Percentiles rank a stretch among this genome's conserved stretches.
Conservation (phyloP, 64 coral and sea anemone species). For the Montipora sp. region DNA sequence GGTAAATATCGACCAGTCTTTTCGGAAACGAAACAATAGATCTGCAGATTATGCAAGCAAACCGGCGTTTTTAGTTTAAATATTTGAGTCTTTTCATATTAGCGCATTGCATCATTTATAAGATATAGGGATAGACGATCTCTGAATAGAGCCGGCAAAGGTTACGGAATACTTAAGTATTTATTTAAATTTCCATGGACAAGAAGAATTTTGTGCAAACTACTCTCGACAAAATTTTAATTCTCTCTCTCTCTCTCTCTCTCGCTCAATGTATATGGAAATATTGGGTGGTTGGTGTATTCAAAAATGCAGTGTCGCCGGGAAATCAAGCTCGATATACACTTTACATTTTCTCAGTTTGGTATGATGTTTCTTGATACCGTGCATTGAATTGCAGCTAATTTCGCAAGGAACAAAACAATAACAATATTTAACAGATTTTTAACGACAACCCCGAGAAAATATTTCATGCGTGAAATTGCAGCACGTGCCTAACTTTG, state of each 20-base stretch:
- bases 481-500: neutral
- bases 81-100: neutral
- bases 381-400: neutral
- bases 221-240: no score
- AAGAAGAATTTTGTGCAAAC: neutral
- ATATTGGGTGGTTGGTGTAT: no score
- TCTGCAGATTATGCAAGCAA: neutral
- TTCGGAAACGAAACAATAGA: neutral
- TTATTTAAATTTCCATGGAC: neutral
- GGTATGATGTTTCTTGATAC: neutral
- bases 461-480: neutral
- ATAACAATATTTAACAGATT: neutral
- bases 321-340: neutral
- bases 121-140: neutral
- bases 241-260: no score
- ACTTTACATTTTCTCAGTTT: neutral
- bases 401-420: neutral
- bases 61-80: neutral
- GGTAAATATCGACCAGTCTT: constrained; percentile 8
- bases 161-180: neutral
- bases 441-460: neutral
- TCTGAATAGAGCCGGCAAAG: neutral
- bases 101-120: neutral
- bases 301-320: neutral
- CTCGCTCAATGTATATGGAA: no score